A percentile compares a stretch with the other conserved stretches of the same genome.
phyloP scores from a whole-genome alignment of 1,140 invertebrate species.

The Drosophila sturtevanti region DNA sequence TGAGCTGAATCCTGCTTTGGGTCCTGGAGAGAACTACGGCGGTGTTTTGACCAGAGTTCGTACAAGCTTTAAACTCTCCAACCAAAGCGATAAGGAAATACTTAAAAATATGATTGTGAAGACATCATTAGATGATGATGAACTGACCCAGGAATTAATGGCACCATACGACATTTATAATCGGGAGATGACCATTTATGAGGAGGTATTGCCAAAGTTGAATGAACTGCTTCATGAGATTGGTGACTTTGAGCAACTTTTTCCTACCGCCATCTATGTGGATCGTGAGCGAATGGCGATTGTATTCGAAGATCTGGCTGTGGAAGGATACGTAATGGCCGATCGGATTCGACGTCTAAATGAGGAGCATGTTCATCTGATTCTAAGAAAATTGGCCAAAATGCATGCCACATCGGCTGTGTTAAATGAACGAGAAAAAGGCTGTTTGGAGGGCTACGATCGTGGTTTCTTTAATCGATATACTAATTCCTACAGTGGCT shows the following conservation, averaged over 20 bases:
- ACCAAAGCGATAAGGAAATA: neutral
- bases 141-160: conserved; percentile 66
- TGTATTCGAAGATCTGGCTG: conserved; percentile 73
- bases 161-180: conserved; percentile 75
- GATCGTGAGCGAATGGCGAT: conserved; percentile 65
- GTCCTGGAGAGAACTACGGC: conserved; percentile 79
- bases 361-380: conserved; percentile 83
- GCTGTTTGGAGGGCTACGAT: conserved; percentile 63
- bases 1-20: conserved; percentile 63
- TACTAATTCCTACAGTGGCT: conserved; percentile 69
- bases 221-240: conserved; percentile 59
- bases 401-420: conserved; percentile 85
- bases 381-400: conserved; percentile 84
- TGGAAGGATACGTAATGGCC: conserved; percentile 82
- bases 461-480: conserved; percentile 75
- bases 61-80: conserved; percentile 34
- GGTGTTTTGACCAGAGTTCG: conserved; percentile 65
- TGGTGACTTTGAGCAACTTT: conserved; percentile 58
- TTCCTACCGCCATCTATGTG: conserved; percentile 64
- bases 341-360: conserved; percentile 84
- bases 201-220: conserved; percentile 70
- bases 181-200: conserved; percentile 77
- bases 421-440: conserved; percentile 62
- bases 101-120: conserved; percentile 64
- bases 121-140: conserved; percentile 70